phyloP scores from a whole-genome alignment of 2,888 invertebrate species.

The Acanthosoma haemorrhoidale region DNA sequence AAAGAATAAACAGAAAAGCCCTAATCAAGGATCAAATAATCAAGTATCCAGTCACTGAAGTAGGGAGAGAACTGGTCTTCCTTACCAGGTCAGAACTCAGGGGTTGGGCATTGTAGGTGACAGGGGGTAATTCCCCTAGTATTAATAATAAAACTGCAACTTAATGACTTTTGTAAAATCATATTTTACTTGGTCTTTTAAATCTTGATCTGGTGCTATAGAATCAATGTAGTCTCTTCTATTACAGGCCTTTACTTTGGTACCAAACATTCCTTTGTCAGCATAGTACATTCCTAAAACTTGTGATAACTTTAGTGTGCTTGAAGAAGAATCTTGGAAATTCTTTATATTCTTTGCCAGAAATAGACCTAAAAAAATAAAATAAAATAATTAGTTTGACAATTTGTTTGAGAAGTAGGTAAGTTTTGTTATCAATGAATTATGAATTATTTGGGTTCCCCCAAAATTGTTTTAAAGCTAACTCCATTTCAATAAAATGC shows the following conservation, averaged over 20 bases:
- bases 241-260: conserved; percentile 62
- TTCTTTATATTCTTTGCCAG: conserved; percentile 54
- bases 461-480: no score
- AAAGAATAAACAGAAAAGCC: no score
- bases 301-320: conserved; percentile 64
- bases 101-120: no score
- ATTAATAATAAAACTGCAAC: no score
- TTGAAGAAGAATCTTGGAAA: conserved; percentile 46
- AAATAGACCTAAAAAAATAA: conserved; percentile 54
- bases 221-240: conserved; percentile 54
- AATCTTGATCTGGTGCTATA: conserved; percentile 38
- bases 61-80: no score
- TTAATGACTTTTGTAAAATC: no score
- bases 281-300: conserved; percentile 78
- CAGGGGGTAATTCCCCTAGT: no score
- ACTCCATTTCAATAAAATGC: not conserved
- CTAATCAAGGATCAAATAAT: no score
- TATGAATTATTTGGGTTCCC: not conserved
- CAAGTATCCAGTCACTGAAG: no score
- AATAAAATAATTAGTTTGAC: not conserved
- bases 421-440: not conserved
- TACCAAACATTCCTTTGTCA: conserved; percentile 56
- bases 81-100: no score
- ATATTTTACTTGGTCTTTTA: conserved; percentile 45
- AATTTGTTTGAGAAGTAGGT: not conserved